These are phyloP conservation scores for Porites cylindrica DNA, from an alignment of 92 coral and sea anemone species.

Conservation along the genomic window DNA sequence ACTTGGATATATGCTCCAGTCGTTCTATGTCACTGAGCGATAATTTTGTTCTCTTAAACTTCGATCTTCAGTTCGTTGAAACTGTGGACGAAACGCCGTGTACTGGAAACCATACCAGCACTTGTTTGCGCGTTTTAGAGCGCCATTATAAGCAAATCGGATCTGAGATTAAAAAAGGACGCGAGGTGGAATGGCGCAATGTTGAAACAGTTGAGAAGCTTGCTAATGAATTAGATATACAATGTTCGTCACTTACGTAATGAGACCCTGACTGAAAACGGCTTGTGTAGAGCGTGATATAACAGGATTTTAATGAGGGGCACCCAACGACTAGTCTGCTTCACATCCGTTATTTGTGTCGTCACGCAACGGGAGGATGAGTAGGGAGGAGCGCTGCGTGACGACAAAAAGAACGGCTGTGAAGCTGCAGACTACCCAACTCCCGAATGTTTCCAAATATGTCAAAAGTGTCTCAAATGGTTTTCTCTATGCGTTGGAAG, in stretches of 20 bases:
- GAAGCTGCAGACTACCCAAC: too few relatives aligned
- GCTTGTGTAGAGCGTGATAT: too few relatives aligned
- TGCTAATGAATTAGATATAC: slow-evolving; percentile 7
- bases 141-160: not conserved
- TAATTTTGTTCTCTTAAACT: slow-evolving; percentile 34
- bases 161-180: slow-evolving; percentile 8
- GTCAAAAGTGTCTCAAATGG: too few relatives aligned
- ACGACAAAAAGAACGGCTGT: too few relatives aligned
- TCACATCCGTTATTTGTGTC: too few relatives aligned
- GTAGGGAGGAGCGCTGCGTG: too few relatives aligned
- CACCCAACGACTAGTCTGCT: too few relatives aligned
- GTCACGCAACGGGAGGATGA: too few relatives aligned
- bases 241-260: not conserved
- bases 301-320: too few relatives aligned
- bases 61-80: slow-evolving; percentile 20
- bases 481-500: too few relatives aligned
- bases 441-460: too few relatives aligned
- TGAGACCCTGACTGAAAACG: too few relatives aligned
- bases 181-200: slow-evolving; percentile 28
- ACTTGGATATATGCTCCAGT: slow-evolving; percentile 15
- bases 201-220: slow-evolving; percentile 35
- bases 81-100: slow-evolving; percentile 28
- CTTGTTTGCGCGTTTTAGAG: slow-evolving; percentile 22
- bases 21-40: slow-evolving; percentile 3
- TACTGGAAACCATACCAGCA: slow-evolving; percentile 2